Evolutionary conservation across 2,888 invertebrate genomes (phyloP).

Genomic region (Clivina fossor): DNA sequence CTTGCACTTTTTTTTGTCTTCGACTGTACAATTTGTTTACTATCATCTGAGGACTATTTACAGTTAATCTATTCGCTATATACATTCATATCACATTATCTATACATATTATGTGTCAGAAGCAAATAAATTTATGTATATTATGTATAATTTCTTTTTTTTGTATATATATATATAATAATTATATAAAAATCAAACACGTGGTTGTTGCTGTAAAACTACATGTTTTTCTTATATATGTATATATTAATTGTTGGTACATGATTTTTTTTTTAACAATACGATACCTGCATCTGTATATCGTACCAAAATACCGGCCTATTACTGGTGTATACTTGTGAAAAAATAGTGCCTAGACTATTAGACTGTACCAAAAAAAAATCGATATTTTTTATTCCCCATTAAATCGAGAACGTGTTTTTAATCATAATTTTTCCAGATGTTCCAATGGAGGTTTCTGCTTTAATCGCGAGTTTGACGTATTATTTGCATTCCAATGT

Average conservation of each 20-base stretch:
- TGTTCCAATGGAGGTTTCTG: too few relatives aligned
- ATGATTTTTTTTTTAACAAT: conserved; percentile 24
- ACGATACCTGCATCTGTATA: conserved; percentile 33
- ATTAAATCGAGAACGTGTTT: too few relatives aligned
- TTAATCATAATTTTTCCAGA: too few relatives aligned
- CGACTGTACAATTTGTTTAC: conserved; percentile 33
- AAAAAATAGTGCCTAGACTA: background rate
- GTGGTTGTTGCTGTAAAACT: conserved; percentile 26
- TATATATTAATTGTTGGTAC: conserved; percentile 25
- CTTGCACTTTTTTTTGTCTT: conserved; percentile 34
- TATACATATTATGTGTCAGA: conserved; percentile 34
- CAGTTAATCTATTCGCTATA: conserved; percentile 33
- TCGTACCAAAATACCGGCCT: conserved; percentile 11
- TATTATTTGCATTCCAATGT: too few relatives aligned
- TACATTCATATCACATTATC: conserved; percentile 35
- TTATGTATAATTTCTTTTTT: conserved; percentile 25
- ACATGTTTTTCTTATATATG: conserved; percentile 18
- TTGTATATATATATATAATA: conserved; percentile 24
- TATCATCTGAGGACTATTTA: conserved; percentile 32
- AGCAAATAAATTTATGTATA: conserved; percentile 31
- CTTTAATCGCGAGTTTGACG: too few relatives aligned
- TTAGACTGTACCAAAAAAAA: background rate
- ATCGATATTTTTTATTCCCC: too few relatives aligned
- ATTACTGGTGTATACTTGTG: too few relatives aligned
- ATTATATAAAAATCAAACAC: conserved; percentile 32